Evolutionary conservation across 2,797 vertebrate genomes (phyloP).

Genomic region (Molossus molossus): DNA sequence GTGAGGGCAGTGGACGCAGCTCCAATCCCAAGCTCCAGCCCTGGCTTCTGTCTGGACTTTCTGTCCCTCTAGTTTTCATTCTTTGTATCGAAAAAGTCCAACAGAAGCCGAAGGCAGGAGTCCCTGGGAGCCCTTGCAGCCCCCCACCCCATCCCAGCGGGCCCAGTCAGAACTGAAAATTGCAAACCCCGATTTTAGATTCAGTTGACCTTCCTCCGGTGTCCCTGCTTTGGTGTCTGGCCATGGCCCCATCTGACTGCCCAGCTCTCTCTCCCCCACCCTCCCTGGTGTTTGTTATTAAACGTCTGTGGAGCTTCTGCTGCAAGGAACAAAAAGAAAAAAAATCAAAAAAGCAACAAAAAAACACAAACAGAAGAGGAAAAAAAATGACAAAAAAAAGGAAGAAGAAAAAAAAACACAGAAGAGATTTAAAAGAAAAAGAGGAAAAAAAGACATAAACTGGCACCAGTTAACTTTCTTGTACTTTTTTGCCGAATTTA

Average conservation of each 20-base stretch:
- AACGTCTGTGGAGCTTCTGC: conserved; percentile 98
- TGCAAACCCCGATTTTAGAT: conserved; percentile 90
- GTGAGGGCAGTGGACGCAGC: conserved; percentile 60
- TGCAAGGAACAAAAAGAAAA: conserved; percentile 93
- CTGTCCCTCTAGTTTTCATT: conserved; percentile 59
- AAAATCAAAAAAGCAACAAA: conserved; percentile 91
- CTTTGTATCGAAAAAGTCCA: conserved; percentile 60
- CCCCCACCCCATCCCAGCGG: background rate
- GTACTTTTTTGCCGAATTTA: conserved; percentile 98
- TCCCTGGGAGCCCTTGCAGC: conserved; percentile 43
- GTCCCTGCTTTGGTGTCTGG: conserved; percentile 91
- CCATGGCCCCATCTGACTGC: conserved; percentile 88
- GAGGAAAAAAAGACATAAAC: conserved; percentile 93
- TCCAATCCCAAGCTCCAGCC: conserved; percentile 35
- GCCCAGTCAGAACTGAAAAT: conserved; percentile 73
- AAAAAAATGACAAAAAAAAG: conserved; percentile 90
- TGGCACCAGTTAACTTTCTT: conserved; percentile 97
- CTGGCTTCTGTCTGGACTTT: conserved; percentile 72
- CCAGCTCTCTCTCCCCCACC: conserved; percentile 86
- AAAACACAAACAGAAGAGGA: conserved; percentile 69
- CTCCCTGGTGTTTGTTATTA: conserved; percentile 95
- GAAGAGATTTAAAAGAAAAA: conserved; percentile 78
- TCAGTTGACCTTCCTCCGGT: conserved; percentile 88
- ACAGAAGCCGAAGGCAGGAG: conserved; percentile 78
- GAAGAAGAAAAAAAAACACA: conserved; percentile 12